These are phyloP conservation scores for Ylistrum balloti DNA, from an alignment of 1,140 invertebrate species.

Conservation along the genomic window DNA sequence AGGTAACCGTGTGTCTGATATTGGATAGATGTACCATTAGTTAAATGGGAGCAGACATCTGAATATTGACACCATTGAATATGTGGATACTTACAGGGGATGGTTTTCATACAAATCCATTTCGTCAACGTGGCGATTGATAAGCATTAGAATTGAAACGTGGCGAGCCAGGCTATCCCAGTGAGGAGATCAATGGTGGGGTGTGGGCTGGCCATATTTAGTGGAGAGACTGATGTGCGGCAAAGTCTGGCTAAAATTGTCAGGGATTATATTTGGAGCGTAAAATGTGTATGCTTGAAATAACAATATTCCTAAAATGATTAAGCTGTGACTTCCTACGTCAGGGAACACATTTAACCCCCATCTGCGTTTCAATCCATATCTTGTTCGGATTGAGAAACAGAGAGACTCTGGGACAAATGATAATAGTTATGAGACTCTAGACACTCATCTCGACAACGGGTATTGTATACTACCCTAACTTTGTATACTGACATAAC, in stretches of 20 bases:
- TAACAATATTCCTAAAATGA: slow-evolving; percentile 30
- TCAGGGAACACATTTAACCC: neutral
- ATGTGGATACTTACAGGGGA: neutral
- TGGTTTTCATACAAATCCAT: neutral
- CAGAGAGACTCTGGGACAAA: neutral
- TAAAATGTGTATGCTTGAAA: neutral
- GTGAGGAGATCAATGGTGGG: neutral
- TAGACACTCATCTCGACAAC: neutral
- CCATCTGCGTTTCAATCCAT: neutral
- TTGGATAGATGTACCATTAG: no score
- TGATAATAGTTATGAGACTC: neutral
- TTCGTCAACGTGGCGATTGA: slow-evolving; percentile 25
- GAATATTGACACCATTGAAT: no score
- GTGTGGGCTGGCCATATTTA: neutral
- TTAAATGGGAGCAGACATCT: no score
- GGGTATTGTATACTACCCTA: no score
- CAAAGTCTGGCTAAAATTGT: neutral
- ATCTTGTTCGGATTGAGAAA: neutral
- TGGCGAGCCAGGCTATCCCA: neutral
- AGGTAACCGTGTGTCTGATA: no score
- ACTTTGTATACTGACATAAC: no score
- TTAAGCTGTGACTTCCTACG: slow-evolving; percentile 9
- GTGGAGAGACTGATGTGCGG: neutral
- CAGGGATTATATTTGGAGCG: neutral
- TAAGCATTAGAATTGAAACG: slow-evolving; percentile 28